A percentile compares a stretch with the other conserved stretches of the same genome.
Conservation (phyloP, 2,797 vertebrate species). For the Macrochelys suwanniensis region DNA sequence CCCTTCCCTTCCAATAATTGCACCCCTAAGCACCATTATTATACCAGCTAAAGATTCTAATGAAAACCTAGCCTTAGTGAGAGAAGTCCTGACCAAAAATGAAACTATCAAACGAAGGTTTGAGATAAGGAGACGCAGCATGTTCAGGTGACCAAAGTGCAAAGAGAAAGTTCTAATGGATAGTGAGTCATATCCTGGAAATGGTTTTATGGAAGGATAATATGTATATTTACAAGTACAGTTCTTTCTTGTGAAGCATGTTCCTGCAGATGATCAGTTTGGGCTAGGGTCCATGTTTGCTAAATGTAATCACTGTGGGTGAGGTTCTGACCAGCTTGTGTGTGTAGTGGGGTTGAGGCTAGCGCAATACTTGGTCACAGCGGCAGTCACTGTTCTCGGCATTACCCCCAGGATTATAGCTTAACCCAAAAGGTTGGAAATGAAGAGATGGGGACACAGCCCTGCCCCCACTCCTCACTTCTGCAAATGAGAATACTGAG, state of each 20-base stretch:
- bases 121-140: constrained; percentile 31
- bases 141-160: not conserved
- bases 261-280: not conserved
- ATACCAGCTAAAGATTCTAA: not conserved
- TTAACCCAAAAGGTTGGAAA: not conserved
- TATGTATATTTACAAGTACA: not conserved
- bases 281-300: not conserved
- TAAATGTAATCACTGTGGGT: not conserved
- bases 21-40: not conserved
- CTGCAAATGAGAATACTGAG: not conserved
- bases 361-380: not conserved
- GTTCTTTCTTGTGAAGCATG: constrained; percentile 13
- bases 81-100: constrained; percentile 40
- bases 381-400: not conserved
- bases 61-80: not conserved
- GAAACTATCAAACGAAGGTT: constrained; percentile 37
- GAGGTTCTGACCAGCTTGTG: not conserved
- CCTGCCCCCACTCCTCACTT: not conserved
- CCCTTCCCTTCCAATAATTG: not conserved
- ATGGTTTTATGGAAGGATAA: constrained; percentile 1
- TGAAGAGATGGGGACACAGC: not conserved
- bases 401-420: not conserved
- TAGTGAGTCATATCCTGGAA: constrained; percentile 59
- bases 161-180: not conserved
- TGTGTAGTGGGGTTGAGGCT: not conserved